Conservation (phyloP, 2,113 vertebrate species). For the Micronycteris hirsuta region DNA sequence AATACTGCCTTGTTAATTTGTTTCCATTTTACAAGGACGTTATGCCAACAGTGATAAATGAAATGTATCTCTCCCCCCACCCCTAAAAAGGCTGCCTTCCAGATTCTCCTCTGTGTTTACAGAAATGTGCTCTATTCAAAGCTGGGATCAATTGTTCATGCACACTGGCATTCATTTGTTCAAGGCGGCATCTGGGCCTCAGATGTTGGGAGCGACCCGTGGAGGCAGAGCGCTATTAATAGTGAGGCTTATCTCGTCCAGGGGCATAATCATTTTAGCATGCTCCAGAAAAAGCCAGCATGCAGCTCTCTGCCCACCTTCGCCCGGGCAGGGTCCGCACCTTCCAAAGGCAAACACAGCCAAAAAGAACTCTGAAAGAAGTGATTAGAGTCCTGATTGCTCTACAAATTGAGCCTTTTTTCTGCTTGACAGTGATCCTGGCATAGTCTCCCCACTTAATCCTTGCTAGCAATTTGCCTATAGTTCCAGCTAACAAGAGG, state of each 20-base stretch:
- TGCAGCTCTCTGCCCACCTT: neutral
- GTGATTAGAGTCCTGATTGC: slow-evolving; percentile 83
- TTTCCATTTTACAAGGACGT: slow-evolving; percentile 36
- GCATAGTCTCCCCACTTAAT: slow-evolving; percentile 84
- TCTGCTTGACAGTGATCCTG: slow-evolving; percentile 86
- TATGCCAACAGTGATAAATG: slow-evolving; percentile 41
- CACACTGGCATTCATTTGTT: slow-evolving; percentile 30
- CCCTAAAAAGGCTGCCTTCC: neutral
- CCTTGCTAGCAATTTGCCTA: slow-evolving; percentile 85
- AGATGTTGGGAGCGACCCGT: neutral
- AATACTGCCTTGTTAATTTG: slow-evolving; percentile 37
- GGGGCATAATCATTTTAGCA: neutral
- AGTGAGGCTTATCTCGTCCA: neutral
- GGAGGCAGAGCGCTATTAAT: neutral
- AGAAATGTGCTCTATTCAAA: neutral
- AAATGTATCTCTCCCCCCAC: neutral
- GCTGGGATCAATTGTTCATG: neutral
- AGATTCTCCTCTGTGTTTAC: slow-evolving; percentile 5
- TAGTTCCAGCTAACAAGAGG: slow-evolving; percentile 81
- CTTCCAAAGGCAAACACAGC: slow-evolving; percentile 55
- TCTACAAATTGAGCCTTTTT: slow-evolving; percentile 84
- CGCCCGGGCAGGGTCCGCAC: slow-evolving; percentile 39
- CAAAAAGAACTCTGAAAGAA: slow-evolving; percentile 76
- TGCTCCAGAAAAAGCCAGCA: neutral
- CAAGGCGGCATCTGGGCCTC: neutral